phyloP scores from a whole-genome alignment of 2,797 vertebrate genomes.

The Euthynnus affinis region DNA sequence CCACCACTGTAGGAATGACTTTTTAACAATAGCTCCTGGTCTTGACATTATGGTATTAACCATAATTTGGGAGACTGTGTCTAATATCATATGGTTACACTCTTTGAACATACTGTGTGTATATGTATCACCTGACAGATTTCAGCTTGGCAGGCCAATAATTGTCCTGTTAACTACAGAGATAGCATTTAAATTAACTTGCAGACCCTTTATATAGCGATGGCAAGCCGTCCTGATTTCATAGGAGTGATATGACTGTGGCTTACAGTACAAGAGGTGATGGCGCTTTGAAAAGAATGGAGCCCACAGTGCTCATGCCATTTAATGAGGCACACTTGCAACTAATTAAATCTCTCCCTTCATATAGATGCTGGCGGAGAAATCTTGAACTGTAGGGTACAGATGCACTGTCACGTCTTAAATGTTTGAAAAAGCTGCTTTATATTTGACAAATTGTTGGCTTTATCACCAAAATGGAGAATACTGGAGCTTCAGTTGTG shows the following conservation, averaged over 20 bases:
- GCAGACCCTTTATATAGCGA: conserved; percentile 5
- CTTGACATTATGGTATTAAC: too few relatives aligned
- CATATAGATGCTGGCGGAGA: not conserved
- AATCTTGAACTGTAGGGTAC: not conserved
- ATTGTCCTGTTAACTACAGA: not conserved
- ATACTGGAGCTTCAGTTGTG: not conserved
- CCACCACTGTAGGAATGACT: too few relatives aligned
- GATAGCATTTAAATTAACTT: conserved; percentile 15
- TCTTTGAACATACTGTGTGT: not conserved
- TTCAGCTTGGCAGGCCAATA: conserved; percentile 18
- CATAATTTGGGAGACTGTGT: too few relatives aligned
- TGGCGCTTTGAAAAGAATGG: not conserved
- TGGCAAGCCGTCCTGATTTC: conserved; percentile 17
- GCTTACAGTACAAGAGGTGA: conserved; percentile 12
- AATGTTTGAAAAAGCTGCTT: not conserved
- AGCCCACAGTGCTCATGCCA: not conserved
- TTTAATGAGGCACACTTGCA: conserved; percentile 39
- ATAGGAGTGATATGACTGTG: not conserved
- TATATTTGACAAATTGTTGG: not conserved
- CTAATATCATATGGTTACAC: too few relatives aligned
- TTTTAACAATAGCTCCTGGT: too few relatives aligned
- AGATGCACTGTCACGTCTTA: not conserved
- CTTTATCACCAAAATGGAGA: not conserved
- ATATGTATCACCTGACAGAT: not conserved
- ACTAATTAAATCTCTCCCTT: not conserved